These are phyloP conservation scores for Caenorhabditis imperialis DNA, from an alignment of 2,888 invertebrate species.

Conservation along the genomic window DNA sequence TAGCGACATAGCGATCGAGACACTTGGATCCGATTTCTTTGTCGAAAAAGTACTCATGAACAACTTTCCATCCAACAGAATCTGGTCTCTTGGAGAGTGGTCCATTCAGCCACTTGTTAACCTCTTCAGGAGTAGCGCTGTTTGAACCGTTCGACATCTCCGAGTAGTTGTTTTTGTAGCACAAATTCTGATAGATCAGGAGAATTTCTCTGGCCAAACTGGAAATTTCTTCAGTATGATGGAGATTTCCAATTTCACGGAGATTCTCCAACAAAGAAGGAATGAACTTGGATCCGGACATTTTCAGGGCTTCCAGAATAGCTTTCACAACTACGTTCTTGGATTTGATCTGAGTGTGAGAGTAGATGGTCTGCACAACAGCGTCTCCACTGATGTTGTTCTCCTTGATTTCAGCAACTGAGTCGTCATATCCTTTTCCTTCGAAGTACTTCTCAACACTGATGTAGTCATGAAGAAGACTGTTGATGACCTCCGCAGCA, in stretches of 20 bases:
- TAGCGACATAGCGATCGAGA: constrained; percentile 42
- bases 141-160: constrained; percentile 30
- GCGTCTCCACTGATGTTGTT: constrained; percentile 59
- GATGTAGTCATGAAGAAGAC: constrained; percentile 60
- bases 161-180: constrained; percentile 49
- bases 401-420: constrained; percentile 65
- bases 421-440: constrained; percentile 67
- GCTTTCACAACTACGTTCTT: constrained; percentile 65
- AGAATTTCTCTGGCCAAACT: constrained; percentile 61
- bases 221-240: constrained; percentile 65
- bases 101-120: constrained; percentile 39
- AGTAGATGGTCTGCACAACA: constrained; percentile 76
- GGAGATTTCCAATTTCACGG: constrained; percentile 68
- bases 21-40: constrained; percentile 49
- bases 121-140: constrained; percentile 24
- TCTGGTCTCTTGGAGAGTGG: constrained; percentile 28
- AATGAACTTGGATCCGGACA: constrained; percentile 44
- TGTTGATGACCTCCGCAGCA: constrained; percentile 53
- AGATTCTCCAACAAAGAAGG: constrained; percentile 62
- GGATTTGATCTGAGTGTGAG: constrained; percentile 73
- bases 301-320: constrained; percentile 56
- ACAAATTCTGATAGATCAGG: constrained; percentile 44
- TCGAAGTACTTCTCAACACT: constrained; percentile 67
- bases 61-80: constrained; percentile 57
- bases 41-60: constrained; percentile 77